Percentiles rank a stretch among this genome's conserved stretches.
phyloP scores from a whole-genome alignment of 2,113 vertebrate species.

The Physeter macrocephalus region DNA sequence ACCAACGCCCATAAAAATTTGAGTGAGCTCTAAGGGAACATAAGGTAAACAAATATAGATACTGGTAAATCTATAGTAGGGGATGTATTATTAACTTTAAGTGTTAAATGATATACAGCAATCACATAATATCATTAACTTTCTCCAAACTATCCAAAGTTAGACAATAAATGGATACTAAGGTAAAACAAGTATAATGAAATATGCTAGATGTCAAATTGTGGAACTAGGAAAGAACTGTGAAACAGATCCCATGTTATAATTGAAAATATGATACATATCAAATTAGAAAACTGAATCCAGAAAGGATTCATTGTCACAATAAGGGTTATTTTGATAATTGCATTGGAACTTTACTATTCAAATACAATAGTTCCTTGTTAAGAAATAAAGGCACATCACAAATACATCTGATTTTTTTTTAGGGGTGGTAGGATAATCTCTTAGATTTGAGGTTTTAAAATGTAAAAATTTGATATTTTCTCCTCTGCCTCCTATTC shows the following conservation, averaged over 20 bases:
- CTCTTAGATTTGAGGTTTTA: neutral
- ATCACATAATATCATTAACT: neutral
- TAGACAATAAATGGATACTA: neutral
- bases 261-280: neutral
- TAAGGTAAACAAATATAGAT: neutral
- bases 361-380: slow-evolving; percentile 21
- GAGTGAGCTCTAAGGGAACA: neutral
- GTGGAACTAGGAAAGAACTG: neutral
- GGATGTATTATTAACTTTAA: neutral
- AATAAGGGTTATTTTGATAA: slow-evolving; percentile 22
- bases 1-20: neutral
- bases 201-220: neutral
- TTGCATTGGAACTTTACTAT: neutral
- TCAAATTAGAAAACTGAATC: neutral
- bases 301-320: slow-evolving; percentile 27
- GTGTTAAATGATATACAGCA: neutral
- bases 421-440: neutral
- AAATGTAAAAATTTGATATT: slow-evolving; percentile 8
- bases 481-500: slow-evolving; percentile 1
- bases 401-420: neutral
- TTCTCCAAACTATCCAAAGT: neutral
- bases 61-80: neutral
- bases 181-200: slow-evolving; percentile 4
- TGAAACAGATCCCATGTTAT: neutral
- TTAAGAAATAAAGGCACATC: slow-evolving; percentile 32